Percentiles rank a stretch among this genome's conserved stretches.
Evolutionary conservation across 2,113 vertebrate genomes (phyloP).

Genomic region (Coryphaenoides rupestris): DNA sequence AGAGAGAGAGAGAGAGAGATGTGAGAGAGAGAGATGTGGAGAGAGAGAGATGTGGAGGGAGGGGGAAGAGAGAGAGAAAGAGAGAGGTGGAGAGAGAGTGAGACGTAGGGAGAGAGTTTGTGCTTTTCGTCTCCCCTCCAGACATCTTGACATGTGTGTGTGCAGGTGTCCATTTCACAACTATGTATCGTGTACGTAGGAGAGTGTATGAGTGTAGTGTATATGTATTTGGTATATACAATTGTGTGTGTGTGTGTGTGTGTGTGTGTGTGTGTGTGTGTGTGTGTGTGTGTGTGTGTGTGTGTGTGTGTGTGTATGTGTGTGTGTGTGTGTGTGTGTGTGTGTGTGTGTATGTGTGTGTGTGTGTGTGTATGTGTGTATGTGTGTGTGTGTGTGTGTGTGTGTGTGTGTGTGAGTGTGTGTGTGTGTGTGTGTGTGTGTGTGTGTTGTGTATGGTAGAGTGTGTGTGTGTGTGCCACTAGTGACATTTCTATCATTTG

Average conservation of each 20-base stretch:
- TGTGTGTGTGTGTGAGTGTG: neutral
- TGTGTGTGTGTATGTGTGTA: neutral
- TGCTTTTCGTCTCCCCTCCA: neutral
- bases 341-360: neutral
- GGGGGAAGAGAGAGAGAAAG: too few relatives aligned
- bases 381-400: conserved; percentile 7
- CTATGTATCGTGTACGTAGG: conserved; percentile 14
- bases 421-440: conserved; percentile 30
- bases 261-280: neutral
- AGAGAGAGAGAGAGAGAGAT: too few relatives aligned
- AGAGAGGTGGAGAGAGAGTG: neutral
- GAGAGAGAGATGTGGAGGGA: too few relatives aligned
- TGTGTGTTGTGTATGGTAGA: conserved; percentile 23
- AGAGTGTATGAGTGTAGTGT: too few relatives aligned
- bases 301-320: conserved; percentile 1
- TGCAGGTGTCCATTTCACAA: conserved; percentile 3
- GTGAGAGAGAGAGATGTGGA: too few relatives aligned
- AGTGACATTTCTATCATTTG: conserved; percentile 55
- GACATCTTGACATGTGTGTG: neutral
- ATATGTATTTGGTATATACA: neutral
- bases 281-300: conserved; percentile 6
- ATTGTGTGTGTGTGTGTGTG: neutral
- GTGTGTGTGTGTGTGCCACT: conserved; percentile 29
- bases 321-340: neutral
- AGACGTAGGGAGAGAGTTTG: neutral